These are phyloP conservation scores for Forbesichthys papilliferus DNA, from an alignment of 2,113 vertebrate species.

Conservation along the genomic window DNA sequence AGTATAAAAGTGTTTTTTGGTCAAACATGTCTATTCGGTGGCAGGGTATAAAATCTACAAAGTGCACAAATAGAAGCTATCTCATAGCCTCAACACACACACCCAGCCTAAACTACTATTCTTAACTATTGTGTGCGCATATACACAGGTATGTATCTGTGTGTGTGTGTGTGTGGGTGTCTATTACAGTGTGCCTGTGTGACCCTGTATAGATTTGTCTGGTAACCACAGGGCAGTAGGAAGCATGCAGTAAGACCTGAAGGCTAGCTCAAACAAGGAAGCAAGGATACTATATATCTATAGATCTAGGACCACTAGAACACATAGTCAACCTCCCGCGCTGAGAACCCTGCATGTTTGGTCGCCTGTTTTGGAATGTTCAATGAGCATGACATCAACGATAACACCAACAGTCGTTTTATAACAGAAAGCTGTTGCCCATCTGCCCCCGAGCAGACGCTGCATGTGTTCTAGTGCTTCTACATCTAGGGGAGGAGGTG, in stretches of 20 bases:
- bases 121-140: slow-evolving; percentile 54
- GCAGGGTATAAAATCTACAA: slow-evolving; percentile 77
- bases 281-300: slow-evolving; percentile 58
- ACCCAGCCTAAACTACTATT: slow-evolving; percentile 59
- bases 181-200: slow-evolving; percentile 7
- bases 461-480: slow-evolving; percentile 63
- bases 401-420: slow-evolving; percentile 54
- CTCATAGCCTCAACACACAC: slow-evolving; percentile 57
- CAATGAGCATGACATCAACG: slow-evolving; percentile 70
- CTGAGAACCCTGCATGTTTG: slow-evolving; percentile 49
- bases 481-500: slow-evolving; percentile 13
- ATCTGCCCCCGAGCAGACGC: slow-evolving; percentile 24
- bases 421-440: slow-evolving; percentile 5
- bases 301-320: slow-evolving; percentile 62
- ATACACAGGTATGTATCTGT: slow-evolving; percentile 17
- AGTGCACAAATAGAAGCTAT: slow-evolving; percentile 72
- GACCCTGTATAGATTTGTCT: slow-evolving; percentile 67
- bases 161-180: slow-evolving; percentile 38
- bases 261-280: slow-evolving; percentile 74
- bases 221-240: slow-evolving; percentile 71
- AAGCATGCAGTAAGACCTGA: slow-evolving; percentile 78
- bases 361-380: slow-evolving; percentile 69
- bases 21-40: slow-evolving; percentile 71
- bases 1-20: slow-evolving; percentile 74
- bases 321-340: slow-evolving; percentile 54